phyloP scores from a whole-genome alignment of 1,140 invertebrate genomes.

The Holcopasites calliopsidis region DNA sequence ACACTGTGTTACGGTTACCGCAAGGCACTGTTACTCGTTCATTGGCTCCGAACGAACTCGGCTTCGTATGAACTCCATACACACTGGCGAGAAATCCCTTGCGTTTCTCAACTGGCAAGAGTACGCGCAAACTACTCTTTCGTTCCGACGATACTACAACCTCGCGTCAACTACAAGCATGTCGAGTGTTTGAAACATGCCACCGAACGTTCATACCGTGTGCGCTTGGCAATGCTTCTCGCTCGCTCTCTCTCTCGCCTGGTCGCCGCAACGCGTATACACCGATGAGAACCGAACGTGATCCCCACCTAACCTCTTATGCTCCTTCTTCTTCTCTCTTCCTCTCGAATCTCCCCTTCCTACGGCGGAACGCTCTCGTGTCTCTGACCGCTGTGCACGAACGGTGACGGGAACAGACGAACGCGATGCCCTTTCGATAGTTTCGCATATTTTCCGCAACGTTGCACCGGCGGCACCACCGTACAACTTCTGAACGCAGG shows the following conservation, averaged over 20 bases:
- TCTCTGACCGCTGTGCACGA: constrained; percentile 74
- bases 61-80: neutral
- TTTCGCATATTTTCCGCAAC: constrained; percentile 67
- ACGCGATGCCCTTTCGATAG: constrained; percentile 64
- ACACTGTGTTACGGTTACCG: constrained; percentile 30
- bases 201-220: constrained; percentile 73
- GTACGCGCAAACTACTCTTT: constrained; percentile 45
- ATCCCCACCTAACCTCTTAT: neutral
- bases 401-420: constrained; percentile 68
- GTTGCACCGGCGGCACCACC: constrained; percentile 59
- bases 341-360: constrained; percentile 2
- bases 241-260: constrained; percentile 41
- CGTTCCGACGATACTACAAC: constrained; percentile 56
- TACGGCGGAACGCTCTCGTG: constrained; percentile 56
- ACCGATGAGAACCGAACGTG: constrained; percentile 28
- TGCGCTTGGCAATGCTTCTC: constrained; percentile 59
- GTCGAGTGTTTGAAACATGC: constrained; percentile 76
- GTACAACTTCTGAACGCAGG: constrained; percentile 56
- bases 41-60: neutral
- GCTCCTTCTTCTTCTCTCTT: constrained; percentile 26
- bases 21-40: constrained; percentile 16
- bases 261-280: constrained; percentile 16
- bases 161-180: constrained; percentile 73
- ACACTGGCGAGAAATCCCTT: neutral
- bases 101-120: constrained; percentile 13